Percentiles rank a stretch among this genome's conserved stretches.
These are phyloP conservation scores for Heptranchias perlo DNA, from an alignment of 2,113 vertebrate genomes.

Conservation along the genomic window DNA sequence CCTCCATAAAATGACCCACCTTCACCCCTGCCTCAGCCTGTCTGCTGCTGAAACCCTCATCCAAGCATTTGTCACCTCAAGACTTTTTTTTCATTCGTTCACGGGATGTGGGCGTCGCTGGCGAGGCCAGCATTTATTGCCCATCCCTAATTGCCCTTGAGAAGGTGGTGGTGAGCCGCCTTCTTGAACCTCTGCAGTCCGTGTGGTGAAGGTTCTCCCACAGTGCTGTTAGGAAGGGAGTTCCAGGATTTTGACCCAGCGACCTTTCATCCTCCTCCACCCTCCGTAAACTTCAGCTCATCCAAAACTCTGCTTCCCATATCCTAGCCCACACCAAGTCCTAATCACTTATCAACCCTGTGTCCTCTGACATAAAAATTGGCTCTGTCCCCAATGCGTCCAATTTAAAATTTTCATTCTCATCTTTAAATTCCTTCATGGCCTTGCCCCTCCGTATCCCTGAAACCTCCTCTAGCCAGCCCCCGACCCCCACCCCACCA, in stretches of 20 bases:
- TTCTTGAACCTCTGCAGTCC: too few relatives aligned
- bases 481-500: too few relatives aligned
- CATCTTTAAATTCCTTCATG: neutral
- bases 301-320: neutral
- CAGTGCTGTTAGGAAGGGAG: too few relatives aligned
- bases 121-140: too few relatives aligned
- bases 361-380: neutral
- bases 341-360: neutral
- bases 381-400: neutral
- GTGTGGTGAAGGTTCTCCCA: too few relatives aligned
- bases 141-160: too few relatives aligned
- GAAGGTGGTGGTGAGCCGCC: too few relatives aligned
- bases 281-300: neutral
- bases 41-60: neutral
- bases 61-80: neutral
- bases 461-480: neutral
- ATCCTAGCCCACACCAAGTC: neutral
- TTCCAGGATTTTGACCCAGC: too few relatives aligned
- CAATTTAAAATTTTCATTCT: neutral
- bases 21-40: neutral
- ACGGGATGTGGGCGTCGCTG: too few relatives aligned
- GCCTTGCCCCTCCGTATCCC: neutral
- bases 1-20: neutral
- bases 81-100: too few relatives aligned
- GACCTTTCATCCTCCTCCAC: too few relatives aligned